Evolutionary conservation across 2,888 invertebrate species (phyloP), one percentile per base, ranked within the genome.

Genomic region (Punctoribates punctum): DNA sequence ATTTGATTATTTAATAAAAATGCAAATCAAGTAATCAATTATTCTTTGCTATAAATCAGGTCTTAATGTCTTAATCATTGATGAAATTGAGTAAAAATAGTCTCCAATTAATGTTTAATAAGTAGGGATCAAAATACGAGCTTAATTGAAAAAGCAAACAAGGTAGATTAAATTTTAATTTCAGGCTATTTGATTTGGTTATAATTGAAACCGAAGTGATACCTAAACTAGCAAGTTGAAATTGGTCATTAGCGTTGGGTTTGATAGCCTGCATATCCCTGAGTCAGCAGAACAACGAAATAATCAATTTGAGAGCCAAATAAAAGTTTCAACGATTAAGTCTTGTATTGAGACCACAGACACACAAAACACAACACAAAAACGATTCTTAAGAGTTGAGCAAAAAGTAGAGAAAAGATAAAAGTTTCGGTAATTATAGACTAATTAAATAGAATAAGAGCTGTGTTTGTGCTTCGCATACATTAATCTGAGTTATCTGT

Each of bases 401-500:
- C 42, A 42, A 42, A 42, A 42, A 42, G 15, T 25, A 25, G 23
- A 57, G 13, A 62, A 62, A 9, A 62, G 34, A 62, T 62, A 62
- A 62, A 62, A 34, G 23, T 46, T 70, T 38, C n/a, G 70, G 70
- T 70, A 70, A 70, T 70, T 70, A 70, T 38, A 42, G 38, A 70
- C 42, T 70, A 70, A 70, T 70, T 70, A 70, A 70, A 70, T 70
- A 42, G 70, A 70, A 46, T 42, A n/a, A 34, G 20, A 11, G 46
- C 42, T 70, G 42, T 70, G 70, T 46, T 70, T 38, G 70, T 70
- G 42, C 70, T 42, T 17, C n/a, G 70, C 42, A 70, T 70, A 70
- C 34, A 70, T 70, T 70, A 70, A 70, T 70, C 70, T 70, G n/a
- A 70, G 42, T 70, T 70, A 70, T 65, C 27, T 60, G 60, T 25